Base-by-base conservation (phyloP, 2,888 invertebrate genomes). In the Cepaea hortensis region DNA sequence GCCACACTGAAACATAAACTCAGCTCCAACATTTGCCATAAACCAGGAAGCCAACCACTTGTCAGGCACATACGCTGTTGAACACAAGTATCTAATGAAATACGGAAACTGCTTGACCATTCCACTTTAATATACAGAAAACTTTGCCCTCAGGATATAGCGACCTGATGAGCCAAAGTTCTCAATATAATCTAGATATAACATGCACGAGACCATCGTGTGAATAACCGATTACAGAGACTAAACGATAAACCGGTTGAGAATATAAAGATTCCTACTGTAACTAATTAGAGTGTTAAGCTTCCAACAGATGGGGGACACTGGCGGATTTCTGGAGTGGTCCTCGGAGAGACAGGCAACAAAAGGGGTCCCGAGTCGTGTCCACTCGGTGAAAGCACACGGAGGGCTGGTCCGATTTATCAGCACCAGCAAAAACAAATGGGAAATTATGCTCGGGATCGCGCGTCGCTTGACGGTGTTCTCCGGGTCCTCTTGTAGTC, bases 371-470 rank as follows among this genome's bases (percentile, higher is more conserved):
- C 3, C 2, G 55, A 23, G 82, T 55, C 72, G 72, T 82, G 82
- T 82, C 82, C 82, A 82, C 82, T 82, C 82, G n/a, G 65, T 72
- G 72, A 82, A 23, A 82, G 80, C 65, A 65, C 80, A 80, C 18
- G 65, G 65, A 80, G 46, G 72, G 70, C 72, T 82, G 50, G 50
- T 82, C 46, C 70, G 82, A 72, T 72, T 70, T 65, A 82, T 82
- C 81, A 72, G 55, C 82, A 55, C 72, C 50, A n/a, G 82, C 82
- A 82, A 82, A 82, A 82, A 82, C 82, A 82, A 82, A 82, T 55
- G 82, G 70, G 72, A 82, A 70, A 82, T 82, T 82, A 82, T 82
- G 82, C 82, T 82, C 70, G 50, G 72, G 72, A 55, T 72, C 68
- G 82, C 82, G 70, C 72, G 82, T 72, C 50, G 82, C 82, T 82